Percentiles rank a stretch among this genome's conserved stretches.
These are phyloP conservation scores for Virgularia gustaviana DNA, from an alignment of 92 coral and sea anemone genomes.

Conservation along the genomic window DNA sequence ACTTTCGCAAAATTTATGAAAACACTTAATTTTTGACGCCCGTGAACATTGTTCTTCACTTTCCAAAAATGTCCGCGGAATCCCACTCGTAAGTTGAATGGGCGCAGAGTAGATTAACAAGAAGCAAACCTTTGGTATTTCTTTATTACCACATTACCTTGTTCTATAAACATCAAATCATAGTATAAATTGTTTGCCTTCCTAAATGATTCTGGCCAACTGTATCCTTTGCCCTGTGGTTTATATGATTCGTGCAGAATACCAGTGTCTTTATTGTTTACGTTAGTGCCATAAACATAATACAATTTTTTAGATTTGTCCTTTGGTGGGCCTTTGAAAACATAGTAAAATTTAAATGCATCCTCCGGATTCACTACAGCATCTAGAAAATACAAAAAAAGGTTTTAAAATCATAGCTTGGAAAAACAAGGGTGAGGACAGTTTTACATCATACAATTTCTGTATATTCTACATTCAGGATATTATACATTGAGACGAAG, in stretches of 20 bases:
- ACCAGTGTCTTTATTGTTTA: slow-evolving; percentile 81
- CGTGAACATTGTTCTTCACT: no score
- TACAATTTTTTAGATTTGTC: slow-evolving; percentile 70
- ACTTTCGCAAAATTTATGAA: no score
- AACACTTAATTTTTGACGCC: no score
- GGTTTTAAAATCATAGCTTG: neutral
- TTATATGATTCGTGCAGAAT: slow-evolving; percentile 81
- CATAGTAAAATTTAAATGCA: slow-evolving; percentile 85
- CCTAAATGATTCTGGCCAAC: slow-evolving; percentile 98
- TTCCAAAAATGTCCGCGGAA: no score
- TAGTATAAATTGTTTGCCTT: slow-evolving; percentile 92
- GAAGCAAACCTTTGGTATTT: neutral
- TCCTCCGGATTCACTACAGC: slow-evolving; percentile 90
- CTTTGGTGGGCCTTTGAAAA: slow-evolving; percentile 91
- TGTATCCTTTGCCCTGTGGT: slow-evolving; percentile 90
- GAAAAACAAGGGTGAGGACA: neutral
- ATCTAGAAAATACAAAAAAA: slow-evolving; percentile 46
- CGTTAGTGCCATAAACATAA: slow-evolving; percentile 85
- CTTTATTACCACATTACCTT: slow-evolving; percentile 60
- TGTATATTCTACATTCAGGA: neutral
- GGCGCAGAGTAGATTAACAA: neutral
- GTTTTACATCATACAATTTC: neutral
- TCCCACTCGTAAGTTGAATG: neutral
- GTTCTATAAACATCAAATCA: slow-evolving; percentile 81
- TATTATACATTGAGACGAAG: neutral